Evolutionary conservation across 2,797 vertebrate species (phyloP).

Genomic region (Thunnus albacares): DNA sequence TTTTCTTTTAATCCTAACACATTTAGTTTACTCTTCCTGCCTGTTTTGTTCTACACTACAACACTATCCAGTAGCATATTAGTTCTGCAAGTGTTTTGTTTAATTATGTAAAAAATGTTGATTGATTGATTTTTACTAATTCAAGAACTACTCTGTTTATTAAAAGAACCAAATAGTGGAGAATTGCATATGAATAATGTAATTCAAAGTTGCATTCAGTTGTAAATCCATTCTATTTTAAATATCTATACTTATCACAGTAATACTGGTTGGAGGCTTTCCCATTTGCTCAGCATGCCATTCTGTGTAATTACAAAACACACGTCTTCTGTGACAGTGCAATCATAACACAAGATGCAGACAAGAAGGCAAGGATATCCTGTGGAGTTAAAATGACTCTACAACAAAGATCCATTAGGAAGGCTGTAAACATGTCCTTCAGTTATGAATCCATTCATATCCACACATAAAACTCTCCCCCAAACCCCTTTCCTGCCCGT

Average conservation of each 20-base stretch:
- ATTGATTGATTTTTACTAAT: constrained; percentile 27
- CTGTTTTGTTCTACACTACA: background rate
- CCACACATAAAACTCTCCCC: constrained; percentile 60
- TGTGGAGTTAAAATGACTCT: constrained; percentile 62
- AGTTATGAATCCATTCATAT: constrained; percentile 74
- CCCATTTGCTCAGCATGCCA: constrained; percentile 19
- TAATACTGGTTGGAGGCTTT: constrained; percentile 15
- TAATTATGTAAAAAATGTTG: constrained; percentile 17
- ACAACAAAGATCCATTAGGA: constrained; percentile 63
- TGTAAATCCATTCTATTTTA: constrained; percentile 23
- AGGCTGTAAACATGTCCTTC: constrained; percentile 72
- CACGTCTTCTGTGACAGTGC: constrained; percentile 55
- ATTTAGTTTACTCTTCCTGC: background rate
- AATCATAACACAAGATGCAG: constrained; percentile 64
- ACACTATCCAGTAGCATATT: background rate
- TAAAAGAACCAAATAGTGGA: background rate
- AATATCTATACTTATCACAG: constrained; percentile 8
- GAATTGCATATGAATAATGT: constrained; percentile 23
- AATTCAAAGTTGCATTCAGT: constrained; percentile 33
- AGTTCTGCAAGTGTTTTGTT: constrained; percentile 11
- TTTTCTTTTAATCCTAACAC: background rate
- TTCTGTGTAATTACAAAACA: constrained; percentile 62
- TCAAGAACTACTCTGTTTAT: constrained; percentile 3
- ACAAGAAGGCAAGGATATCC: constrained; percentile 48
- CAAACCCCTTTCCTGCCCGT: constrained; percentile 52